phyloP scores from a whole-genome alignment of 2,888 invertebrate genomes.

The Drosophila lacicola region DNA sequence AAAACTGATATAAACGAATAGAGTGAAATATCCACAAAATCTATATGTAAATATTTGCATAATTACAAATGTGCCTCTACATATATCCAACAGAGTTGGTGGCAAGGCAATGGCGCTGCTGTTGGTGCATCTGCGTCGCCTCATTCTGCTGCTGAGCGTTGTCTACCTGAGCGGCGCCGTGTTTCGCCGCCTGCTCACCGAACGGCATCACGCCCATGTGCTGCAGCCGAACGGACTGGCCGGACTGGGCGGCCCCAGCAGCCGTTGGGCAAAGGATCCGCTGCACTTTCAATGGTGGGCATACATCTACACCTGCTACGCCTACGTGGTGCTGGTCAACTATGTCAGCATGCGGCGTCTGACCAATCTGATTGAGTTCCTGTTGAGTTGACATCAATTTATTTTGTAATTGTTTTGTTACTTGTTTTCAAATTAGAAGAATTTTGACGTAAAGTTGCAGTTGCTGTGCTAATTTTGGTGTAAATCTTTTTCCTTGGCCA shows the following conservation, averaged over 20 bases:
- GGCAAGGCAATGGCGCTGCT: slow-evolving; percentile 77
- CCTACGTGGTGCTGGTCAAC: slow-evolving; percentile 81
- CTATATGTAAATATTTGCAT: not conserved
- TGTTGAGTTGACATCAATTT: slow-evolving; percentile 59
- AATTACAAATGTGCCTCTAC: not conserved
- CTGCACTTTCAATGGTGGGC: slow-evolving; percentile 84
- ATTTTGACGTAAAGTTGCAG: no score
- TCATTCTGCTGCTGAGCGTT: slow-evolving; percentile 83
- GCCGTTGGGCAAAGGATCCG: slow-evolving; percentile 65
- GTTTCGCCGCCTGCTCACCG: slow-evolving; percentile 79
- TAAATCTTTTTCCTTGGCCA: not conserved
- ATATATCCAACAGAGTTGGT: slow-evolving; percentile 21
- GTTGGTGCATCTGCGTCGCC: slow-evolving; percentile 83
- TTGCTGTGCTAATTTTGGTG: no score
- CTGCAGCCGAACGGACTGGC: slow-evolving; percentile 72
- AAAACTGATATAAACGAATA: not conserved
- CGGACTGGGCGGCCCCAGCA: slow-evolving; percentile 43
- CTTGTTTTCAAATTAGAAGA: slow-evolving; percentile 2
- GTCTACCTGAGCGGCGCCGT: slow-evolving; percentile 83
- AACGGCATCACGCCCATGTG: slow-evolving; percentile 74
- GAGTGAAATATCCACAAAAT: slow-evolving; percentile 10
- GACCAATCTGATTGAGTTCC: slow-evolving; percentile 81
- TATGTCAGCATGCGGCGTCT: slow-evolving; percentile 76
- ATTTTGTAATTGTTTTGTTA: not conserved
- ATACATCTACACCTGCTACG: slow-evolving; percentile 83